Percentiles rank a stretch among this genome's conserved stretches.
These are phyloP conservation scores for Pseudorasbora parva DNA, from an alignment of 2,113 vertebrate species.

Conservation along the genomic window DNA sequence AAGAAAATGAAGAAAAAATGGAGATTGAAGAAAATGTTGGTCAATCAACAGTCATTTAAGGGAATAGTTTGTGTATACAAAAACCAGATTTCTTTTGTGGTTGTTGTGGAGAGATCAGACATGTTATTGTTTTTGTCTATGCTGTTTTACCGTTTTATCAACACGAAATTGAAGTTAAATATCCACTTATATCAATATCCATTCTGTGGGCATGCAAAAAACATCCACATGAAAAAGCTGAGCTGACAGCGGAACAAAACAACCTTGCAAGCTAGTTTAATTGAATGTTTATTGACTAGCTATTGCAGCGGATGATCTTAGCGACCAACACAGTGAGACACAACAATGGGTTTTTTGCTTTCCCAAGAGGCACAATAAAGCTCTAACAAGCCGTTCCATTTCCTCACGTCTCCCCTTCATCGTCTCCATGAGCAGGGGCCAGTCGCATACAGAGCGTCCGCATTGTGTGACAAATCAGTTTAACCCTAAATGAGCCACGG, in stretches of 20 bases:
- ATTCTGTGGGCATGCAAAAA: not conserved
- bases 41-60: too few species aligned
- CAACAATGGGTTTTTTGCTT: not conserved
- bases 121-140: not conserved
- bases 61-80: too few species aligned
- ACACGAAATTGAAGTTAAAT: not conserved
- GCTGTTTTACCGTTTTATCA: not conserved
- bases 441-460: not conserved
- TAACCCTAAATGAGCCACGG: conserved; percentile 18
- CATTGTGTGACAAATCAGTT: conserved; percentile 31
- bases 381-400: not conserved
- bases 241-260: not conserved
- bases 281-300: conserved; percentile 16
- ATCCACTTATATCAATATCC: not conserved
- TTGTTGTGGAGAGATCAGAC: too few species aligned
- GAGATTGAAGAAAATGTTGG: not conserved
- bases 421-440: not conserved
- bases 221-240: not conserved
- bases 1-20: too few species aligned
- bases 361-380: not conserved
- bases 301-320: not conserved
- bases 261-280: not conserved
- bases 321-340: not conserved
- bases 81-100: too few species aligned
- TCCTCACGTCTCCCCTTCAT: not conserved